Evolutionary conservation across 2,888 invertebrate species (phyloP), one percentile per base, ranked within the genome.

Genomic region (Meteorus cinctellus): DNA sequence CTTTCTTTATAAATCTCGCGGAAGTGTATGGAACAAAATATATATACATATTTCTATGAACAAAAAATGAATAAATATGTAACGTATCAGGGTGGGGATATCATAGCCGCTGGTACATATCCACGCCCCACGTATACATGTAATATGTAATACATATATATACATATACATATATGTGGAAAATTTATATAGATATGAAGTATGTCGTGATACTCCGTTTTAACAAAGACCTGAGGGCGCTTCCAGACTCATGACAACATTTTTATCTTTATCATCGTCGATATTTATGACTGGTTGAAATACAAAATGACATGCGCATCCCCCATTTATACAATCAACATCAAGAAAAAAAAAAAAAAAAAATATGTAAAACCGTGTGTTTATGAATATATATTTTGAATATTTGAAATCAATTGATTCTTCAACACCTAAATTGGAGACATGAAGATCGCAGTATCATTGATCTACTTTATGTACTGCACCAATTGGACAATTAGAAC

Each of bases 191-290:
- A 19, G 4, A 73, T 51, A 73, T 75, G 34, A 60, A 29, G 34
- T 29, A 71, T 27, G 51, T 68, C 29, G 63, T 41, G 66, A 70
- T 68, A 72, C 63, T 60, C 16, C 29, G 24, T 69, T 62, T 29
- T 45, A 6, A 65, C 14, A 68, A 59, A 68, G 74, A 66, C 71
- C 68, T 66, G 60, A 76, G 76, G 72, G 77, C 74, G 76, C 77
- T 74, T 79, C 76, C 19, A 55, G 75, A 82, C 82, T 83, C 82
- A 79, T 78, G 78, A 82, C 83, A 82, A 80, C 78, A 77, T 84
- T 84, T 84, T 84, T 83, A 83, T 85, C 82, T 81, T 83, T 82
- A 83, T 85, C 83, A 82, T 81, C 79, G 74, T 72, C 81, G 83
- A 84, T 84, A 83, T 84, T 84, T 84, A 85, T 83, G 82, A 81